A percentile compares a stretch with the other conserved stretches of the same genome.
Evolutionary conservation across 2,113 vertebrate species (phyloP).

Genomic region (Motacilla tschutschensis): DNA sequence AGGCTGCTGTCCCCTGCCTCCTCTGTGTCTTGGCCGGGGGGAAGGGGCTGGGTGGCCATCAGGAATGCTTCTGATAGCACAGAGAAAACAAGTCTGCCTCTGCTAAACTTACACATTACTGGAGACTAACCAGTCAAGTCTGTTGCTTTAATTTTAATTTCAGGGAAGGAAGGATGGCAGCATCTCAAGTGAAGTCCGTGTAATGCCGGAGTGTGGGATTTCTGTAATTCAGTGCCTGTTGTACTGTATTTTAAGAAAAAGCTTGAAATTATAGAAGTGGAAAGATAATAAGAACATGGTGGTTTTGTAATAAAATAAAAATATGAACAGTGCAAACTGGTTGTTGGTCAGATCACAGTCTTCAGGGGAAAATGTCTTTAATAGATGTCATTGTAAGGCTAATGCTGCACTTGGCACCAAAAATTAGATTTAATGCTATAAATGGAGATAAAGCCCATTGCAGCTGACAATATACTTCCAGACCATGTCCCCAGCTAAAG

Average conservation of each 20-base stretch:
- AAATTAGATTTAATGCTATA: conserved; percentile 38
- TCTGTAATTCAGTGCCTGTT: neutral
- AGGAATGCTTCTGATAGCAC: neutral
- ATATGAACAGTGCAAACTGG: neutral
- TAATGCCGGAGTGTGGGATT: neutral
- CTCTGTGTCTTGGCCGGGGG: neutral
- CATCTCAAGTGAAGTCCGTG: neutral
- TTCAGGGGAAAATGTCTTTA: conserved; percentile 6
- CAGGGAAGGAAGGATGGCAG: neutral
- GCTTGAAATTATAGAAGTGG: neutral
- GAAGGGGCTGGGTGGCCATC: neutral
- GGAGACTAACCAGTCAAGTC: neutral
- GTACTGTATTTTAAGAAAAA: neutral
- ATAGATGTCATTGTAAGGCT: conserved; percentile 18
- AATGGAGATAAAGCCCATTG: conserved; percentile 29
- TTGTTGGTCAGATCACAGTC: conserved; percentile 7
- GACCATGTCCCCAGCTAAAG: neutral
- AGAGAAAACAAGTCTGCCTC: neutral
- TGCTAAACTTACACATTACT: neutral
- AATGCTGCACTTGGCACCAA: conserved; percentile 31
- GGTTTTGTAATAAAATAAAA: neutral
- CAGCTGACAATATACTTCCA: conserved; percentile 24
- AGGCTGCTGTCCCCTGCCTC: neutral
- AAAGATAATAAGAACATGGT: neutral
- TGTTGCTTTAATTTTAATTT: neutral